Base-by-base conservation (phyloP, 2,888 invertebrate species). In the Muscina levida region DNA sequence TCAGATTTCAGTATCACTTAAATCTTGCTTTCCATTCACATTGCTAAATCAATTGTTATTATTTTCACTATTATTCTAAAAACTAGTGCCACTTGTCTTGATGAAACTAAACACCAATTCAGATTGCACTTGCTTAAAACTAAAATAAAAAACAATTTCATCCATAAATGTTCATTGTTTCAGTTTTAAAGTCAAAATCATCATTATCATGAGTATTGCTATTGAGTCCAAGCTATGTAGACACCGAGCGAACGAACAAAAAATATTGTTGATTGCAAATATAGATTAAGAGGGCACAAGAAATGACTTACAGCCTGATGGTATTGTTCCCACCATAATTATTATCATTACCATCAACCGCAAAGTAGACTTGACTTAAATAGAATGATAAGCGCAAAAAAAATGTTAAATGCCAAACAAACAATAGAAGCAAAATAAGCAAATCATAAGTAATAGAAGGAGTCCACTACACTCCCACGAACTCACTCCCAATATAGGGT, bases 281-380 rank as follows among this genome's bases (percentile, higher is more conserved):
- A 26, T 10, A 62, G 22, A 4, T 1, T n/a, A 62, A 62, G 17
- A 17, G 37, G 42, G 13, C 37, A 44, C 62, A 53, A 26, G 15
- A 51, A 70, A 26, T 11, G 17, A 31, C 53, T 13, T 6, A 71
- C 46, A 37, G 22, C 56, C n/a, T n/a, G n/a, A 65, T 51, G 67
- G 44, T 22, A 74, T 74, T 51, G 48, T 72, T 72, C 62, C 62
- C 62, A 59, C 31, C 51, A 67, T 57, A 72, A 62, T 70, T 26
- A 70, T 68, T 24, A 39, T n/a, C n/a, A n/a, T 68, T 51, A 17
- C 26, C 62, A 75, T 62, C 31, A 42, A 39, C 62, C 65, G 56
- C 42, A 62, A 51, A 68, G 62, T 73, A 73, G 53, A 70, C 68
- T 73, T 72, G 72, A 77, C 77, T 65, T 73, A 68, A 77, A 68